These are phyloP conservation scores for Synanthedon formicaeformis DNA, from an alignment of 2,888 invertebrate species.

Conservation along the genomic window DNA sequence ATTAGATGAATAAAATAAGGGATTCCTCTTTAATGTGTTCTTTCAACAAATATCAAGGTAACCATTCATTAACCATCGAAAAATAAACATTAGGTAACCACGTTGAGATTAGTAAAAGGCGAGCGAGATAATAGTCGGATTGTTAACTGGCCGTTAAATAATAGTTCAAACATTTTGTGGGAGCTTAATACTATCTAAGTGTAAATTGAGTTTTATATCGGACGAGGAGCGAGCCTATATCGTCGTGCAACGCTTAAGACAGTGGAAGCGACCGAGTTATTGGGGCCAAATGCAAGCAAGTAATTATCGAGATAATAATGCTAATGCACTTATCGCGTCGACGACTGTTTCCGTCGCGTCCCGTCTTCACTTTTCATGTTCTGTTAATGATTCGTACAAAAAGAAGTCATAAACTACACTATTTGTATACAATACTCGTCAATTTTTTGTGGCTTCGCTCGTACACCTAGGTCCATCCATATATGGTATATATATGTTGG, in stretches of 20 bases:
- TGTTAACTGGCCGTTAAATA: constrained; percentile 50
- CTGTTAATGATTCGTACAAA: constrained; percentile 17
- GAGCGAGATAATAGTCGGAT: constrained; percentile 21
- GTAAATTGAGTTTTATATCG: constrained; percentile 25
- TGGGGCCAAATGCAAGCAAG: constrained; percentile 66
- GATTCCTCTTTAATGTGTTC: no score
- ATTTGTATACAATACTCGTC: no score
- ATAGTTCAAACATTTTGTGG: constrained; percentile 47
- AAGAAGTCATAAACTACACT: background rate
- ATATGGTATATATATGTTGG: no score
- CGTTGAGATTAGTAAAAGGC: background rate
- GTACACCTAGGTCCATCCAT: no score
- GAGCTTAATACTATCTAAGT: constrained; percentile 20
- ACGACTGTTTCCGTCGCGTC: constrained; percentile 57
- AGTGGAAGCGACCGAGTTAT: constrained; percentile 53
- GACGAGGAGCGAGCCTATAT: constrained; percentile 35
- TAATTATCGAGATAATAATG: constrained; percentile 70
- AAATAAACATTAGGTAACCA: background rate
- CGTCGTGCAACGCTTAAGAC: constrained; percentile 48
- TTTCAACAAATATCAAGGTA: no score
- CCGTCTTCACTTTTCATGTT: constrained; percentile 14
- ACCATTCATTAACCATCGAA: no score
- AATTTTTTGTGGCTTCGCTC: no score
- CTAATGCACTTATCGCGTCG: constrained; percentile 69
- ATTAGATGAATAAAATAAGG: no score